These are phyloP conservation scores for Pelecanoides urinatrix DNA, from an alignment of 2,113 vertebrate genomes.

Conservation along the genomic window DNA sequence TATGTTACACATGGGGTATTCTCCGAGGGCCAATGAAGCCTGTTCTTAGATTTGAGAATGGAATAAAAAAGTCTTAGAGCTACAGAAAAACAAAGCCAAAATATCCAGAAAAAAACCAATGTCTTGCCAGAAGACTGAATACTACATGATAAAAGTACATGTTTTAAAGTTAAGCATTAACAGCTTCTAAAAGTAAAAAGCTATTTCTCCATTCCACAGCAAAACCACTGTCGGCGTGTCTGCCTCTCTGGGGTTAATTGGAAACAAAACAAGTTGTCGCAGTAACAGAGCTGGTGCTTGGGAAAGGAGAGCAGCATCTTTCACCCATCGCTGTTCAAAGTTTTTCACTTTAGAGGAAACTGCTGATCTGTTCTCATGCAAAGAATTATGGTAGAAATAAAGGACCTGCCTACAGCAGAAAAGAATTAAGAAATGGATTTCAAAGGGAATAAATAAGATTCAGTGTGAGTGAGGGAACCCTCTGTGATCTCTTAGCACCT, in stretches of 20 bases:
- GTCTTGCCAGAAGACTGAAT: not conserved
- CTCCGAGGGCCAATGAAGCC: not conserved
- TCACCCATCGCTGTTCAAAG: not conserved
- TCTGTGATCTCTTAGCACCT: not conserved
- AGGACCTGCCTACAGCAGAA: slow-evolving; percentile 42
- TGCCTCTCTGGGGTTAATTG: not conserved
- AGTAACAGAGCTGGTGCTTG: not conserved
- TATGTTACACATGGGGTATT: not conserved
- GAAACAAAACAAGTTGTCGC: not conserved
- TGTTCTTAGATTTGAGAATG: not conserved
- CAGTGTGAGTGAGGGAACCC: not conserved
- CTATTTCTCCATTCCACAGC: not conserved
- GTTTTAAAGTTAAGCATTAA: not conserved
- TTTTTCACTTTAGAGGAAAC: slow-evolving; percentile 25
- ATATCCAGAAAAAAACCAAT: not conserved
- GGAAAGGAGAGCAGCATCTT: not conserved
- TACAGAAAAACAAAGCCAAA: not conserved
- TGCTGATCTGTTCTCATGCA: slow-evolving; percentile 41
- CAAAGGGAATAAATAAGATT: slow-evolving; percentile 54
- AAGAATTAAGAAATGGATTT: slow-evolving; percentile 44
- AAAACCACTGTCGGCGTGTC: not conserved
- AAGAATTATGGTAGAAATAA: slow-evolving; percentile 46
- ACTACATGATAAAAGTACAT: not conserved
- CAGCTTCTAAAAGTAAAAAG: not conserved
- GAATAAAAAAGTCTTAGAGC: not conserved